Percentiles rank a stretch among this genome's conserved stretches.
Evolutionary conservation across 2,797 vertebrate species (phyloP).

Genomic region (Dicrostonyx torquatus): DNA sequence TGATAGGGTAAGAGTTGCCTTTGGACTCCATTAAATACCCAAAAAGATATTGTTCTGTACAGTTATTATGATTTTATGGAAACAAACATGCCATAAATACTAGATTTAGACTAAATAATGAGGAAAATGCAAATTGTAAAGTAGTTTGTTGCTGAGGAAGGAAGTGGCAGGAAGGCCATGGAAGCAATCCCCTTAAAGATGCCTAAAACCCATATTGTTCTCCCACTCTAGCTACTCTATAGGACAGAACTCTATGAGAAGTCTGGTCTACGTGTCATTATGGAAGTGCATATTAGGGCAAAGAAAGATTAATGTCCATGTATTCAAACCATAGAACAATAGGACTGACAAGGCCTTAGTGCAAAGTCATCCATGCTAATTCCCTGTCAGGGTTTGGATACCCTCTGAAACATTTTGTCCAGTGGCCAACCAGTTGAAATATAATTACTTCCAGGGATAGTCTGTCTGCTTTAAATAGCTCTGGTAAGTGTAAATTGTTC

Average conservation of each 20-base stretch:
- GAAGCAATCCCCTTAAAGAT: background rate
- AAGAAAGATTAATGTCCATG: background rate
- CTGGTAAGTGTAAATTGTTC: slow-evolving; percentile 11
- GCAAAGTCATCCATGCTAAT: background rate
- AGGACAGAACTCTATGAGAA: background rate
- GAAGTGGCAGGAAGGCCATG: background rate
- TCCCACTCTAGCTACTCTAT: background rate
- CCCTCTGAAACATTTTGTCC: slow-evolving; percentile 3
- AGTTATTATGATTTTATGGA: slow-evolving; percentile 48
- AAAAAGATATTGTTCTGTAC: background rate
- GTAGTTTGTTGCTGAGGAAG: background rate
- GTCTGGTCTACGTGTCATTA: background rate
- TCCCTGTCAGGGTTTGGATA: background rate
- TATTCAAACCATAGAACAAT: background rate
- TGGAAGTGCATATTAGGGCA: background rate
- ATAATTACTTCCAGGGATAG: background rate
- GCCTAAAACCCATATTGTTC: background rate
- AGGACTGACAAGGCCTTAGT: background rate
- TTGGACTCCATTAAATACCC: slow-evolving; percentile 36
- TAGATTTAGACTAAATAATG: slow-evolving; percentile 41
- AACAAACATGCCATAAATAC: slow-evolving; percentile 1
- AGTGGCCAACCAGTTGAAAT: background rate
- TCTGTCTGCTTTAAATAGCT: background rate
- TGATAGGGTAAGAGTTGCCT: background rate
- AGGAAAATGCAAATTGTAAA: slow-evolving; percentile 13